Conservation (phyloP, 2,113 vertebrate species). For the Pelmatolapia mariae region DNA sequence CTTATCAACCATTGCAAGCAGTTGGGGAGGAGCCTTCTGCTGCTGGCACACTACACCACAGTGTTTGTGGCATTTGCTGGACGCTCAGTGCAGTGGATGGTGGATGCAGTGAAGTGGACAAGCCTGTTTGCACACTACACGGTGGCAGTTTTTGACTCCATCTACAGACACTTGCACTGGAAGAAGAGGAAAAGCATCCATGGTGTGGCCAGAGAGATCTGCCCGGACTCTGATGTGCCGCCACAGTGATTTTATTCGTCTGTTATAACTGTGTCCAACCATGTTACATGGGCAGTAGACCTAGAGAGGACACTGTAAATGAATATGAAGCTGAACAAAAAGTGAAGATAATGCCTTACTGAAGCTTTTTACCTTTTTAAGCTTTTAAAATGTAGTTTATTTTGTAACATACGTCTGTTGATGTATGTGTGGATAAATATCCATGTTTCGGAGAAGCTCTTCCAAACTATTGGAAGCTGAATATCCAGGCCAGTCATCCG, state of each 20-base stretch:
- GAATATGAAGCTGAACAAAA: not conserved
- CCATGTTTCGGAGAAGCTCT: not conserved
- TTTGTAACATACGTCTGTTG: not conserved
- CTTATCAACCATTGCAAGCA: constrained; percentile 60
- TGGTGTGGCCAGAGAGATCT: not conserved
- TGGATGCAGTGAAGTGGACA: constrained; percentile 60
- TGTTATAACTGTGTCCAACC: not conserved
- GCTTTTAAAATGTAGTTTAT: not conserved
- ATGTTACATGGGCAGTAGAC: not conserved
- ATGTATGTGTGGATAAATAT: not conserved
- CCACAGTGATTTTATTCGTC: not conserved
- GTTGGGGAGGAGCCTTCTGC: constrained; percentile 63
- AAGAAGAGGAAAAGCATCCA: constrained; percentile 21
- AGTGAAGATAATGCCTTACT: constrained; percentile 28
- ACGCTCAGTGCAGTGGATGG: constrained; percentile 53
- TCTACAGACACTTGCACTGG: constrained; percentile 60
- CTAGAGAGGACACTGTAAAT: not conserved
- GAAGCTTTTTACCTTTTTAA: constrained; percentile 16
- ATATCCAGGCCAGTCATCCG: not conserved
- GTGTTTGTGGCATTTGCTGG: constrained; percentile 57
- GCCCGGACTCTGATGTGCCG: not conserved
- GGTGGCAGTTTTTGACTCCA: constrained; percentile 47
- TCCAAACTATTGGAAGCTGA: not conserved
- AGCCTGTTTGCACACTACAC: constrained; percentile 50
- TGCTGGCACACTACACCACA: constrained; percentile 62